A percentile compares a stretch with the other conserved stretches of the same genome.
Conservation (phyloP, 2,888 invertebrate genomes). For the Thumatha senex region DNA sequence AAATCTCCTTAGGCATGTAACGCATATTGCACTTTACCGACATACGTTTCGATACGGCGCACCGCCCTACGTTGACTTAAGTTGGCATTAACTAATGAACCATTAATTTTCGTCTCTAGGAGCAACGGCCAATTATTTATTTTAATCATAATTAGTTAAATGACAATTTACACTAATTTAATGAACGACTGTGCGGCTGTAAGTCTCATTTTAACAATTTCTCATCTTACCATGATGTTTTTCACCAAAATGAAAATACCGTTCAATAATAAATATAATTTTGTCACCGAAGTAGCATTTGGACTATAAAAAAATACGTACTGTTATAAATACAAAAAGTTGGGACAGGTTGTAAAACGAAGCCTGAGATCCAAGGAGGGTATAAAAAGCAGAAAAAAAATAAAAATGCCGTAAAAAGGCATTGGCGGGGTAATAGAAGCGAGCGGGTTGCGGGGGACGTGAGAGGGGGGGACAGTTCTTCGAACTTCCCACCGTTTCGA, state of each 20-base stretch:
- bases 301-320: constrained; percentile 30
- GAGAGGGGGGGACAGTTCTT: constrained; percentile 30
- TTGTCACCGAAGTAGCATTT: too few species aligned
- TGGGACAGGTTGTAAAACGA: constrained; percentile 52
- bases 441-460: constrained; percentile 34
- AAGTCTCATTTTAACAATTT: background rate
- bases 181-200: too few species aligned
- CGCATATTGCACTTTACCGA: too few species aligned
- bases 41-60: too few species aligned
- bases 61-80: too few species aligned
- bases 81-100: too few species aligned
- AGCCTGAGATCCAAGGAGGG: constrained; percentile 48
- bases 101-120: too few species aligned
- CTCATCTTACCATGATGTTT: background rate
- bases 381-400: constrained; percentile 61
- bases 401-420: constrained; percentile 62
- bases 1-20: too few species aligned
- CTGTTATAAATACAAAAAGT: constrained; percentile 28
- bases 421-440: constrained; percentile 56
- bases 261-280: constrained; percentile 7
- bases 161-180: too few species aligned
- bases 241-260: constrained; percentile 21
- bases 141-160: too few species aligned
- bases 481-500: constrained; percentile 57
- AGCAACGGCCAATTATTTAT: too few species aligned